A percentile compares a stretch with the other conserved stretches of the same genome.
These are phyloP conservation scores for Apeira syringaria DNA, from an alignment of 2,888 invertebrate genomes.

Conservation along the genomic window DNA sequence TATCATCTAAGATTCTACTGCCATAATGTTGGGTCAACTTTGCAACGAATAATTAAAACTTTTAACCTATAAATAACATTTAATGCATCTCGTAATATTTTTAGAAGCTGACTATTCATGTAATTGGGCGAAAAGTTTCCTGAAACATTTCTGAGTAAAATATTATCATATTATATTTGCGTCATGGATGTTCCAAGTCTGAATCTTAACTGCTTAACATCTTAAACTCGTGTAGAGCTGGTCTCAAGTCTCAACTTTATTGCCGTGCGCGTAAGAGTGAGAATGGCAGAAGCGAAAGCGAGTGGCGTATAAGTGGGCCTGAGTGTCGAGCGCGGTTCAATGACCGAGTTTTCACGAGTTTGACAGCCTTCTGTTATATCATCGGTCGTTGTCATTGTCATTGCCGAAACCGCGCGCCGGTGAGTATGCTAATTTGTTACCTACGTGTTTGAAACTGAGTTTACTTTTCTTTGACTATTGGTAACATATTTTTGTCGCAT, in stretches of 20 bases:
- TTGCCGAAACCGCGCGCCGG: conserved; percentile 72
- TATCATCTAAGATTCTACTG: too few relatives aligned
- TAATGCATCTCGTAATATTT: too few relatives aligned
- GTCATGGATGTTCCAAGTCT: conserved; percentile 48
- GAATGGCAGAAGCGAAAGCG: conserved; percentile 74
- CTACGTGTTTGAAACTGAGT: conserved; percentile 50
- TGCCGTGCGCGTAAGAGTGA: conserved; percentile 53
- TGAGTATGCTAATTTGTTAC: conserved; percentile 62
- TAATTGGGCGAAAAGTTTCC: conserved; percentile 31
- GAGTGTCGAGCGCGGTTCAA: conserved; percentile 70
- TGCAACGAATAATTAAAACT: too few relatives aligned
- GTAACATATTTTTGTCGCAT: conserved; percentile 33
- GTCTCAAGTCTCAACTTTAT: conserved; percentile 63
- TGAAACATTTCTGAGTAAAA: conserved; percentile 34
- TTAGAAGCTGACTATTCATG: conserved; percentile 27
- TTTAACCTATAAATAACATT: too few relatives aligned
- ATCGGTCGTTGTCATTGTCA: conserved; percentile 82
- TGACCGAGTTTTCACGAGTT: conserved; percentile 83
- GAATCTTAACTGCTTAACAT: conserved; percentile 59
- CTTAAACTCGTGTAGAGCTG: conserved; percentile 36
- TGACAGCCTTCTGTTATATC: conserved; percentile 83
- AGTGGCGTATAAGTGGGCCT: conserved; percentile 48
- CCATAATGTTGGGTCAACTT: too few relatives aligned
- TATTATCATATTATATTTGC: conserved; percentile 44
- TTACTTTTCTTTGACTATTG: conserved; percentile 52